Conservation (phyloP, 1,140 invertebrate species). For the Meloidogyne hapla region DNA sequence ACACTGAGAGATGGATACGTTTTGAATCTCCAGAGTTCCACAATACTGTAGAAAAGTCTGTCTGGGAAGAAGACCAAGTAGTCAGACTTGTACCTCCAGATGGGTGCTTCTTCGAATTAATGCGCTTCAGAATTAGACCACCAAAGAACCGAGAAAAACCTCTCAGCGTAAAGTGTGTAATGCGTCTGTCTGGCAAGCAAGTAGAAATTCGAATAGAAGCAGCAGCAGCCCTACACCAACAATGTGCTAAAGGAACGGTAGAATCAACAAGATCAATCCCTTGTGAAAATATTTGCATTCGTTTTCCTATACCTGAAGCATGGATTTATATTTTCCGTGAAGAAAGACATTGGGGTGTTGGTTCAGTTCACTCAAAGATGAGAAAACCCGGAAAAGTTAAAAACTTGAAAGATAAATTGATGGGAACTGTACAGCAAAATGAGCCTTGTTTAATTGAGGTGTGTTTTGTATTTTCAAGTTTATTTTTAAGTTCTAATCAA, state of each 20-base stretch:
- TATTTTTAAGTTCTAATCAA: background rate
- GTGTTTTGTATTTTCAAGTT: slow-evolving; percentile 62
- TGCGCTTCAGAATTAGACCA: slow-evolving; percentile 91
- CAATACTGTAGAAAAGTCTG: slow-evolving; percentile 83
- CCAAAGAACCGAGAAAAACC: slow-evolving; percentile 94
- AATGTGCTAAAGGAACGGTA: slow-evolving; percentile 67
- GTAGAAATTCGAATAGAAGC: slow-evolving; percentile 90
- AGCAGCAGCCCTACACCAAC: slow-evolving; percentile 87
- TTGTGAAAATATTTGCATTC: slow-evolving; percentile 92
- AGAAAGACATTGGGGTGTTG: slow-evolving; percentile 96
- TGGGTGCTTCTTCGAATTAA: slow-evolving; percentile 93
- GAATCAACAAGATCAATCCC: slow-evolving; percentile 85
- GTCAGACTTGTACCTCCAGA: slow-evolving; percentile 92
- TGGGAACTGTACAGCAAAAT: slow-evolving; percentile 82
- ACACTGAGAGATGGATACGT: slow-evolving; percentile 98
- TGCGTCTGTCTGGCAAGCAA: slow-evolving; percentile 67
- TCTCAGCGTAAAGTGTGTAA: slow-evolving; percentile 80
- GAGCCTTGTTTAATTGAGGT: slow-evolving; percentile 93
- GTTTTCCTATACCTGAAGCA: slow-evolving; percentile 95
- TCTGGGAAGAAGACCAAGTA: slow-evolving; percentile 80
- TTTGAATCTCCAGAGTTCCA: slow-evolving; percentile 92
- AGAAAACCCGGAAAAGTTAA: slow-evolving; percentile 74
- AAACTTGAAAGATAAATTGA: slow-evolving; percentile 87
- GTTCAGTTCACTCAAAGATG: slow-evolving; percentile 94
- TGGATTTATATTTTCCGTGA: slow-evolving; percentile 98